Evolutionary conservation across 2,797 vertebrate genomes (phyloP), one percentile per base, ranked within the genome.

Genomic region (Lycodopsis pacificus): DNA sequence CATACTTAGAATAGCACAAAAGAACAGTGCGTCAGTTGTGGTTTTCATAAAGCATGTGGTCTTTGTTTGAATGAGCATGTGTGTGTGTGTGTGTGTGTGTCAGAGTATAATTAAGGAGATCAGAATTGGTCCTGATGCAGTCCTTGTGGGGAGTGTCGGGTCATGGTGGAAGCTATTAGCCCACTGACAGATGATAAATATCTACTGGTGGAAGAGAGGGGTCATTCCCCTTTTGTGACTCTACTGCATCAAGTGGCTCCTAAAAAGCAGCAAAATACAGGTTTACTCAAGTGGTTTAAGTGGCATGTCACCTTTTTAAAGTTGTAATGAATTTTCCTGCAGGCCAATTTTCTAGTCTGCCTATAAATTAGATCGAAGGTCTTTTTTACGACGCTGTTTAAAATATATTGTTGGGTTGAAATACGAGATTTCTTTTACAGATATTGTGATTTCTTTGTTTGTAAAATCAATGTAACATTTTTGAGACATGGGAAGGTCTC

Each of bases 101-200:
- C n/a, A 40, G 19, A 22, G 54, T 66, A 51, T 80, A 77, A 91
- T 85, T 76, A 69, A 51, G 71, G 76, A 77, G 64, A 75, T 83
- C 71, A 59, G 70, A 80, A 72, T 58, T 40, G 13, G 48, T 49
- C n/a, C 36, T 87, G 74, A 87, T 89, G 68, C 62, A 14, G 71
- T 88, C 84, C 84, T 86, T 76, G 78, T 88, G 85, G 73, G 58
- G 49, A 75, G 49, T 72, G 65, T 78, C 56, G 32, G 68, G 65
- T 62, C 62, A 65, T 58, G 54, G 63, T 73, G 48, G 69, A 86
- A 72, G 68, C 71, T 71, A 86, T 85, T 78, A 86, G 75, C 42
- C 73, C 46, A 54, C 38, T 81, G 38, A 73, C 49, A 70, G 42
- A 81, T 77, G 76, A 87, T 83, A 87, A 85, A 87, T 82, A 88